Percentiles rank a stretch among this genome's conserved stretches.
Evolutionary conservation across 2,797 vertebrate genomes (phyloP).

Genomic region (Coendou prehensilis): DNA sequence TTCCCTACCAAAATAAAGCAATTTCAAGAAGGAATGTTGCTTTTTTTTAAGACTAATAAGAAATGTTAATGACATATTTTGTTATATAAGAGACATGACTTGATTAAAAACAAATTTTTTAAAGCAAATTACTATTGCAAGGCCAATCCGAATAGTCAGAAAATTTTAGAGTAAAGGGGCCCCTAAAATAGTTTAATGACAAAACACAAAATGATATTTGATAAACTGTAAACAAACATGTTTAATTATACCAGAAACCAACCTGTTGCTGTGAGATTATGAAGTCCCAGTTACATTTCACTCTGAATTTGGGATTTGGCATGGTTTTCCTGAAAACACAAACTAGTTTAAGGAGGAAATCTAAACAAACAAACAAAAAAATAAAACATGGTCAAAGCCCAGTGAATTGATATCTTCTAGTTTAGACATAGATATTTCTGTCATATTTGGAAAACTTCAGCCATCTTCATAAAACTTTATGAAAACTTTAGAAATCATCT

Average conservation of each 20-base stretch:
- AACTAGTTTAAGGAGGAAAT: neutral
- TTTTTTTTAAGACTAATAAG: conserved; percentile 56
- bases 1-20: conserved; percentile 31
- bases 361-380: neutral
- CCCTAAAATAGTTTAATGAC: neutral
- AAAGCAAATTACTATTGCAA: neutral
- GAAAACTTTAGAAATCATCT: neutral
- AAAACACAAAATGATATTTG: conserved; percentile 42
- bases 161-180: neutral
- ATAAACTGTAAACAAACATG: neutral
- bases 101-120: neutral
- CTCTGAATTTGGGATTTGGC: neutral
- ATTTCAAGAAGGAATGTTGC: conserved; percentile 67
- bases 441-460: conserved; percentile 8
- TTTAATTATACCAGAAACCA: neutral
- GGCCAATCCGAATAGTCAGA: neutral
- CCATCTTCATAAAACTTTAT: conserved; percentile 34
- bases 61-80: conserved; percentile 66
- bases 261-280: conserved; percentile 42
- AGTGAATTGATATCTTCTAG: neutral
- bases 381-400: neutral
- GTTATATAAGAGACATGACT: conserved; percentile 44
- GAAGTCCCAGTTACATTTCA: conserved; percentile 32
- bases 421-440: conserved; percentile 6
- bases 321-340: neutral